Percentiles rank a stretch among this genome's conserved stretches.
phyloP scores from a whole-genome alignment of 2,113 vertebrate genomes.

The Labeo rohita region DNA sequence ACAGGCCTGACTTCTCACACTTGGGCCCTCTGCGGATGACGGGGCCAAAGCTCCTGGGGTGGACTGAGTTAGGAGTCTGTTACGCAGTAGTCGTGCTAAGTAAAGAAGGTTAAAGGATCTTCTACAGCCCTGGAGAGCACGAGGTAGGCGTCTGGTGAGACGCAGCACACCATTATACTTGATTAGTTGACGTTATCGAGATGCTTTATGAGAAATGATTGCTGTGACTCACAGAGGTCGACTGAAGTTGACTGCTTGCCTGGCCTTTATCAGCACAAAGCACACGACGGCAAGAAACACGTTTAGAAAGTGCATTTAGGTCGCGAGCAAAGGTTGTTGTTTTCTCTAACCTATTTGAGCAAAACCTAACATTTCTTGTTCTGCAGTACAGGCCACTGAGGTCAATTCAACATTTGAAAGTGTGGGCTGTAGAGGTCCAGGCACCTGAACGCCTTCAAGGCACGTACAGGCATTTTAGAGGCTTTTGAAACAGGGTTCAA shows the following conservation, averaged over 20 bases:
- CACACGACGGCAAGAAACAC: not conserved
- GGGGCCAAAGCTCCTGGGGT: not conserved
- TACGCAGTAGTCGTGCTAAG: not conserved
- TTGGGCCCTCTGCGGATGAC: not conserved
- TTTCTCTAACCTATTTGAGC: slow-evolving; percentile 28
- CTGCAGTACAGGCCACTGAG: slow-evolving; percentile 8
- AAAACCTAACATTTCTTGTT: not conserved
- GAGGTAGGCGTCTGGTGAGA: not conserved
- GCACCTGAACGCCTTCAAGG: not conserved
- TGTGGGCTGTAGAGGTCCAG: slow-evolving; percentile 2
- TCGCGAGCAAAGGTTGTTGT: not conserved
- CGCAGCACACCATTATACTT: slow-evolving; percentile 7
- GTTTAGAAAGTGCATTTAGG: slow-evolving; percentile 1
- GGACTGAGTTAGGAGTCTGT: slow-evolving; percentile 18
- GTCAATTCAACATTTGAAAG: slow-evolving; percentile 23
- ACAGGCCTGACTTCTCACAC: slow-evolving; percentile 52
- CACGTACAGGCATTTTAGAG: not conserved
- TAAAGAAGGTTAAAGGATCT: slow-evolving; percentile 33
- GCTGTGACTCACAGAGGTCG: slow-evolving; percentile 10
- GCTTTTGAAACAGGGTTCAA: not conserved
- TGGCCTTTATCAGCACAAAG: slow-evolving; percentile 29
- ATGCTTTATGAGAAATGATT: slow-evolving; percentile 34
- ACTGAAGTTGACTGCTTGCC: slow-evolving; percentile 16
- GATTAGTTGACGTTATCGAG: slow-evolving; percentile 33
- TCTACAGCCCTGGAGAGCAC: slow-evolving; percentile 3